These are phyloP conservation scores for Mylabris phalerata DNA, from an alignment of 1,140 invertebrate genomes.

Conservation along the genomic window DNA sequence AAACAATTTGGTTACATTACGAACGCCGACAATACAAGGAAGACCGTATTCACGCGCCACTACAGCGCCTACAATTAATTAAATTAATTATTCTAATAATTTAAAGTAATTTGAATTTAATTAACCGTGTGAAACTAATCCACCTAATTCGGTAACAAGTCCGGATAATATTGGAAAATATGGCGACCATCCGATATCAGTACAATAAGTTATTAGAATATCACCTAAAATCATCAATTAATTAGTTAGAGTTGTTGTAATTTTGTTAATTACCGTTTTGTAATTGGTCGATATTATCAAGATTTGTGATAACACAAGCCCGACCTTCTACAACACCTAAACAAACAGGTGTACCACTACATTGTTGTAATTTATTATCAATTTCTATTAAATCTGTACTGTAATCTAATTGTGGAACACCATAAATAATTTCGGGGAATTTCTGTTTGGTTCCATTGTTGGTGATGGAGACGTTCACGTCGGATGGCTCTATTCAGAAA, in stretches of 20 bases:
- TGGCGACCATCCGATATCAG: slow-evolving; percentile 82
- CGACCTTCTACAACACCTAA: slow-evolving; percentile 56
- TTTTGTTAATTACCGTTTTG: slow-evolving; percentile 23
- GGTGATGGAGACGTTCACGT: slow-evolving; percentile 52
- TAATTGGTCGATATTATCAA: slow-evolving; percentile 40
- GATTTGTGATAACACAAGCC: slow-evolving; percentile 60
- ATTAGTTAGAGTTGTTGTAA: background rate
- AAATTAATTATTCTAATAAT: background rate
- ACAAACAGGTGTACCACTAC: slow-evolving; percentile 65
- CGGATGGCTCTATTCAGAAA: slow-evolving; percentile 51
- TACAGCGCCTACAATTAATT: slow-evolving; percentile 59
- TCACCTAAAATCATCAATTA: background rate
- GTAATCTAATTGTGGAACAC: slow-evolving; percentile 48
- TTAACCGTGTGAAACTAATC: slow-evolving; percentile 75
- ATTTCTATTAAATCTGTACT: slow-evolving; percentile 15
- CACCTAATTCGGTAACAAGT: slow-evolving; percentile 78
- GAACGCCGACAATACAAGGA: slow-evolving; percentile 72
- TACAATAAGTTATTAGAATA: slow-evolving; percentile 67
- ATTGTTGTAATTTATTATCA: slow-evolving; percentile 9
- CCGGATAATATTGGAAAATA: slow-evolving; percentile 77
- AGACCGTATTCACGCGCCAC: slow-evolving; percentile 83
- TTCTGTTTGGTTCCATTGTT: slow-evolving; percentile 50
- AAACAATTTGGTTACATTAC: slow-evolving; percentile 60
- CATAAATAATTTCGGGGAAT: slow-evolving; percentile 58
- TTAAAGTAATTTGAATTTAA: slow-evolving; percentile 1